Conservation (phyloP, 2,113 vertebrate genomes). For the Chloroceryle aenea region DNA sequence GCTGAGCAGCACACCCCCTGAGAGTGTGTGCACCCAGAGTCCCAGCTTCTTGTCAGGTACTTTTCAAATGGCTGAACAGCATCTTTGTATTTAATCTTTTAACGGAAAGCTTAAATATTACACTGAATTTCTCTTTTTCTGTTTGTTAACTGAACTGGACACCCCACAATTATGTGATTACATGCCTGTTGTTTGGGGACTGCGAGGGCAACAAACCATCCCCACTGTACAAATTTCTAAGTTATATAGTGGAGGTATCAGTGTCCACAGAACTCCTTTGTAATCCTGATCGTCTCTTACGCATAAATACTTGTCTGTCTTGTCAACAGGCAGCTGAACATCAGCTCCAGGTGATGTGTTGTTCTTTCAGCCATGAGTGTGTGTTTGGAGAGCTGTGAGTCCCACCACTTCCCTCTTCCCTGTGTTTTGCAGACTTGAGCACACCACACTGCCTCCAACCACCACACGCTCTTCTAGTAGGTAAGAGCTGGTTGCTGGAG, state of each 20-base stretch:
- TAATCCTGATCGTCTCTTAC: neutral
- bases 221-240: neutral
- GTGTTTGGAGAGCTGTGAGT: neutral
- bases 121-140: neutral
- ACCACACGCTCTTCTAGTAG: neutral
- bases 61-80: neutral
- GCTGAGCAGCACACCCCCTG: neutral
- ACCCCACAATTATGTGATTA: neutral
- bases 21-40: neutral
- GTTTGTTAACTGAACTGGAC: neutral
- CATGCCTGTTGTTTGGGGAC: neutral
- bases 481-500: neutral
- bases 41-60: neutral
- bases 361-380: neutral
- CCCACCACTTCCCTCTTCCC: neutral
- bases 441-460: neutral
- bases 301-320: neutral
- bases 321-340: neutral
- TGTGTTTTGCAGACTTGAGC: neutral
- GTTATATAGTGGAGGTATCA: neutral
- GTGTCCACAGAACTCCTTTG: neutral
- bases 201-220: neutral
- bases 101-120: neutral
- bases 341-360: accelerated
- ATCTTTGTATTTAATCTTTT: neutral